Percentiles rank a stretch among this genome's conserved stretches.
phyloP scores from a whole-genome alignment of 2,797 vertebrate species.

The Neomorphus geoffroyi region DNA sequence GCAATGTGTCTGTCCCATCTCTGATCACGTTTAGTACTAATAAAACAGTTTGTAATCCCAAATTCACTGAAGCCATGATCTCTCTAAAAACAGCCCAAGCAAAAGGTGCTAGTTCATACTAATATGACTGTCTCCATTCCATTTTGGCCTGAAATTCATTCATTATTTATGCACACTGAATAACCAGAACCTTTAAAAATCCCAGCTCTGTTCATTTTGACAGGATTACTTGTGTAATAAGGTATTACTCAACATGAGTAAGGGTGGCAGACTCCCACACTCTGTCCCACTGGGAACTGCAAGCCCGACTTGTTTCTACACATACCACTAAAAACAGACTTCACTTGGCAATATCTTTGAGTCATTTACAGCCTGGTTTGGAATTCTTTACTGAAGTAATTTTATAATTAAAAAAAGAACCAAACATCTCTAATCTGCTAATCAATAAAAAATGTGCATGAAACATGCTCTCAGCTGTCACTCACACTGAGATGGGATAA shows the following conservation, averaged over 20 bases:
- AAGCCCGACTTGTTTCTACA: slow-evolving; percentile 66
- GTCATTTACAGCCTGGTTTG: slow-evolving; percentile 57
- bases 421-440: neutral
- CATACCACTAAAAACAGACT: slow-evolving; percentile 64
- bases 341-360: slow-evolving; percentile 48
- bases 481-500: neutral
- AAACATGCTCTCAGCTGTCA: slow-evolving; percentile 6
- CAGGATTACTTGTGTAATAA: slow-evolving; percentile 60
- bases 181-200: slow-evolving; percentile 35
- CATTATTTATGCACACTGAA: slow-evolving; percentile 5
- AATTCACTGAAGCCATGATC: neutral
- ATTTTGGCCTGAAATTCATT: neutral
- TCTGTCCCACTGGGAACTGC: slow-evolving; percentile 66
- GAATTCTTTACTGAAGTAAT: slow-evolving; percentile 37
- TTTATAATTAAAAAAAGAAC: neutral
- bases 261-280: slow-evolving; percentile 65
- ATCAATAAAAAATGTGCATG: neutral
- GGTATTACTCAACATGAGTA: slow-evolving; percentile 68
- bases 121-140: neutral
- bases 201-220: slow-evolving; percentile 4
- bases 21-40: neutral
- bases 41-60: neutral
- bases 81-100: neutral
- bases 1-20: neutral
- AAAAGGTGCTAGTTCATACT: neutral